A percentile compares a stretch with the other conserved stretches of the same genome.
Conservation (phyloP, 2,113 vertebrate species). For the Cyrtonyx montezumae region DNA sequence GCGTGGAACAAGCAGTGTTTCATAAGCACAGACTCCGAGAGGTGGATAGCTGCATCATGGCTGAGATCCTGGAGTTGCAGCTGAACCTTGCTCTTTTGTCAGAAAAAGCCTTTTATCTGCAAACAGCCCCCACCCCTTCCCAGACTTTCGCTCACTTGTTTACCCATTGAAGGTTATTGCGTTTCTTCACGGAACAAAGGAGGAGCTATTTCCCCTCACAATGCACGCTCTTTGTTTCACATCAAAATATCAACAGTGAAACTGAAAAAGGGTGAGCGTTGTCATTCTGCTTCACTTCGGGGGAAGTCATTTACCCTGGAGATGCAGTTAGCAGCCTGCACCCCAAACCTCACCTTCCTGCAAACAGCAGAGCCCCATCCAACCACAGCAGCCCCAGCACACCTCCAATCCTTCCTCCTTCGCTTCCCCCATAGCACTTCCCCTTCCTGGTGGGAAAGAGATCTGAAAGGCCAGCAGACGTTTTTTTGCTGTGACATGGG, state of each 20-base stretch:
- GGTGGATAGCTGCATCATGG: background rate
- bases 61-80: background rate
- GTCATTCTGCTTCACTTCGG: background rate
- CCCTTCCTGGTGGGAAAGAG: fast-evolving
- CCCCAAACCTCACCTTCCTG: background rate
- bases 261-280: background rate
- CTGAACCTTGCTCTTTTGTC: background rate
- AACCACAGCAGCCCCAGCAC: background rate
- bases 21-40: background rate
- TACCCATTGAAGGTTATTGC: conserved; percentile 24
- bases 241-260: conserved; percentile 23
- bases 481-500: background rate
- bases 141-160: conserved; percentile 19
- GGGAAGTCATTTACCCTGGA: background rate
- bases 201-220: conserved; percentile 51
- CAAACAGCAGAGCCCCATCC: background rate
- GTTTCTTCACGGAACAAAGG: conserved; percentile 43
- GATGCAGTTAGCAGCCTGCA: background rate
- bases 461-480: background rate
- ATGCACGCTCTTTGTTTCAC: conserved; percentile 30
- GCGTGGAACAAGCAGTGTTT: background rate
- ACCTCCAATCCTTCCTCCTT: background rate
- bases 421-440: background rate
- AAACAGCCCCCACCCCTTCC: background rate
- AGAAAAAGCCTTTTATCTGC: conserved; percentile 33